Evolutionary conservation across 2,113 vertebrate species (phyloP), one percentile per base, ranked within the genome.

Genomic region (Misgurnus mizolepis): DNA sequence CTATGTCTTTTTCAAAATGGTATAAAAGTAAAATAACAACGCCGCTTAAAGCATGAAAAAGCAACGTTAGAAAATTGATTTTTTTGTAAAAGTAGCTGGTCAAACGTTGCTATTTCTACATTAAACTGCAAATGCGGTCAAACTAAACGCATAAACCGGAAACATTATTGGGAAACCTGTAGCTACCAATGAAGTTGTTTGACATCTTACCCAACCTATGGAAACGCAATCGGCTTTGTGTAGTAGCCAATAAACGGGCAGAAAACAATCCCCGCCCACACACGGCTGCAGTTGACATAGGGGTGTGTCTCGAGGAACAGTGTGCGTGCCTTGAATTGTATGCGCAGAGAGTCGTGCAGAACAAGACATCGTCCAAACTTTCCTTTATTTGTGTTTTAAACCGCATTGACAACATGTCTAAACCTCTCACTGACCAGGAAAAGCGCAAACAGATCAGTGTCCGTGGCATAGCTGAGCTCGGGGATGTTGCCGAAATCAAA

Each of bases 371-470:
- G 62, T 62, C 14, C 27, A 45, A 47, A 39, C 22, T 60, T 56
- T 47, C 9, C 27, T 65, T 73, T 15, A 14, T 49, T 34, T 9
- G 0, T 6, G 75, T 58, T 12, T n/a, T 77, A 27, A 66, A 67
- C 15, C 49, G n/a, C 56, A 6, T 55, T 39, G 15, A 7, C 80
- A 80, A 55, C 22, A 95, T 94, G 95, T 91, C 94, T 3, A 90
- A 83, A 40, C 93, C 94, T 6, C 84, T 93, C 73, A 94, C 87
- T 2, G 95, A 95, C 18, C 90, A 90, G 34, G 94, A 94, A 18
- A 92, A 90, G 85, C 89, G 93, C 83, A 94, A 92, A 85, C 94
- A 95, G 91, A 95, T 95, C 87, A 95, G 94, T 50, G 94, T 95
- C 72, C 89, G 94, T 39, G 94, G 93, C 5, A 90, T 95, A 27